Percentiles rank a stretch among this genome's conserved stretches.
phyloP scores from a whole-genome alignment of 2,888 invertebrate species.

The Oconnorella tubifera region DNA sequence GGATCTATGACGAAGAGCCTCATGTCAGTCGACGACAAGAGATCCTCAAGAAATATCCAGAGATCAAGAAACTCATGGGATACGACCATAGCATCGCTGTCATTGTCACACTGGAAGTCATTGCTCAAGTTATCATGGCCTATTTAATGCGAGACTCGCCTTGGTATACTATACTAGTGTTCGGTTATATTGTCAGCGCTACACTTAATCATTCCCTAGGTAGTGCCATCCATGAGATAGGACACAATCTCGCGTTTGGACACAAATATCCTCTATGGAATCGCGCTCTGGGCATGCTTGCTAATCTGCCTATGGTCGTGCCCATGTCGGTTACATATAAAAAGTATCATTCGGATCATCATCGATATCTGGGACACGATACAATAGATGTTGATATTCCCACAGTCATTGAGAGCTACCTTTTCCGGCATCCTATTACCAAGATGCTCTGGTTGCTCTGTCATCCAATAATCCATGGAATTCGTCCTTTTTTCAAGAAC shows the following conservation, averaged over 20 bases:
- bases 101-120: constrained; percentile 42
- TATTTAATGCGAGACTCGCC: constrained; percentile 40
- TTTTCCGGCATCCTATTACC: constrained; percentile 50
- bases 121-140: constrained; percentile 43
- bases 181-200: constrained; percentile 45
- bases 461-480: constrained; percentile 50
- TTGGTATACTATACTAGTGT: constrained; percentile 44
- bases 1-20: constrained; percentile 93
- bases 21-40: constrained; percentile 87
- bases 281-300: constrained; percentile 48
- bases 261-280: constrained; percentile 48
- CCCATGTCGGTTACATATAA: constrained; percentile 56
- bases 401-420: constrained; percentile 47
- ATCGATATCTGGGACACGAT: constrained; percentile 53
- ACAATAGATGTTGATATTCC: constrained; percentile 54
- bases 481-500: constrained; percentile 53
- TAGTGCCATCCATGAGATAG: constrained; percentile 55
- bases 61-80: constrained; percentile 56
- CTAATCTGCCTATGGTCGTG: constrained; percentile 51
- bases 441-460: constrained; percentile 52
- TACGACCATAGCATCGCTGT: constrained; percentile 48
- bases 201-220: constrained; percentile 54
- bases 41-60: constrained; percentile 65
- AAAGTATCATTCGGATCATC: constrained; percentile 56
- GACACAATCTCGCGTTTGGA: constrained; percentile 55